A percentile compares a stretch with the other conserved stretches of the same genome.
Evolutionary conservation across 2,113 vertebrate genomes (phyloP).

Genomic region (Abramis brama): DNA sequence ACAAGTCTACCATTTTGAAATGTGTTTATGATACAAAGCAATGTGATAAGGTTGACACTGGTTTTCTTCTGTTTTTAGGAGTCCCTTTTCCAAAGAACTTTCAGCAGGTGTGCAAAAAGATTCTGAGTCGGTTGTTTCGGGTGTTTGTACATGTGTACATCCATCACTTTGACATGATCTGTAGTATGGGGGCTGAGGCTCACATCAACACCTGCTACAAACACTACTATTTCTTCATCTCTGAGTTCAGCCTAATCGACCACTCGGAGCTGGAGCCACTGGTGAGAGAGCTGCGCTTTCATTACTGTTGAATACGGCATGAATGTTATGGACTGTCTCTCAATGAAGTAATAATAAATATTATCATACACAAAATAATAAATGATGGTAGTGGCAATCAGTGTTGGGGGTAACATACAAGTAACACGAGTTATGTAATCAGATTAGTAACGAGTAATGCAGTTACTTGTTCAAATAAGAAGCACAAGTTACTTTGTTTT

Average conservation of each 20-base stretch:
- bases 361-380: background rate
- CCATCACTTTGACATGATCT: slow-evolving; percentile 96
- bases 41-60: background rate
- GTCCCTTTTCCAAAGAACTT: slow-evolving; percentile 97
- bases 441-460: no score
- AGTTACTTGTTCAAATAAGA: no score
- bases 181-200: slow-evolving; percentile 94
- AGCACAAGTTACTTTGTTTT: no score
- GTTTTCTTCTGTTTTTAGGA: slow-evolving; percentile 72
- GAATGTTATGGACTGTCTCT: no score
- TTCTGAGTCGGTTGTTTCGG: slow-evolving; percentile 93
- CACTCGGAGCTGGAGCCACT: slow-evolving; percentile 92
- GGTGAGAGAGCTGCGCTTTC: slow-evolving; percentile 80
- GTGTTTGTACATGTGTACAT: slow-evolving; percentile 99
- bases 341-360: background rate
- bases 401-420: no score
- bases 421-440: no score
- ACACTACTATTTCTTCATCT: slow-evolving; percentile 98
- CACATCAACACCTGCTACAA: slow-evolving; percentile 99
- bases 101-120: slow-evolving; percentile 97
- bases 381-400: background rate
- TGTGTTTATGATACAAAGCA: background rate
- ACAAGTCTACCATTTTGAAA: background rate
- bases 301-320: background rate
- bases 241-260: slow-evolving; percentile 93